Evolutionary conservation across 2,797 vertebrate species (phyloP).

Genomic region (Clamator glandarius): DNA sequence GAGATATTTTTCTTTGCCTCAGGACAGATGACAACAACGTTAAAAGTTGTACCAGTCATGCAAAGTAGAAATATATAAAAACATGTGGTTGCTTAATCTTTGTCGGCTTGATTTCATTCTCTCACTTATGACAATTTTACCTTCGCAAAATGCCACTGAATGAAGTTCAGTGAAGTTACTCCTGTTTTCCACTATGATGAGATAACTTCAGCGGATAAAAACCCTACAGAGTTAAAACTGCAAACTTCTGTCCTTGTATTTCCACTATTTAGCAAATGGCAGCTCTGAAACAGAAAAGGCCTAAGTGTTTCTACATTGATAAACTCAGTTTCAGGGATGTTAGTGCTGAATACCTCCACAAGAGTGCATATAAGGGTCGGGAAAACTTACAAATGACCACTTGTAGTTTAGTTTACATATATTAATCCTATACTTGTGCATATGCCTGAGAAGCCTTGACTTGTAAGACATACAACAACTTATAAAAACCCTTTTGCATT

Average conservation of each 20-base stretch:
- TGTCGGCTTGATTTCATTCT: conserved; percentile 6
- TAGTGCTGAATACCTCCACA: not conserved
- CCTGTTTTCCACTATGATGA: conserved; percentile 15
- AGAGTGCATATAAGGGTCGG: not conserved
- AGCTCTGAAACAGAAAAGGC: not conserved
- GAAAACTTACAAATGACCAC: not conserved
- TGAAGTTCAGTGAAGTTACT: conserved; percentile 20
- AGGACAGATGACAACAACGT: conserved; percentile 42
- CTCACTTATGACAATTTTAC: conserved; percentile 1
- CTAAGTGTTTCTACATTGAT: not conserved
- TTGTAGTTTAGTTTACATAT: not conserved
- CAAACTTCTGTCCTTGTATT: not conserved
- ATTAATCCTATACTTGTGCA: not conserved
- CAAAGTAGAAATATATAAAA: conserved; percentile 51
- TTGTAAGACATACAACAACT: not conserved
- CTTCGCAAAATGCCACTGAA: not conserved
- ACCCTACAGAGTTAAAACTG: not conserved
- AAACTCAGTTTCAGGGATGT: not conserved
- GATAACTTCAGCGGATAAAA: conserved; percentile 19
- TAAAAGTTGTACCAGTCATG: conserved; percentile 35
- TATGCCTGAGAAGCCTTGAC: not conserved
- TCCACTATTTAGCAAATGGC: not conserved
- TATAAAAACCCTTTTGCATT: not conserved
- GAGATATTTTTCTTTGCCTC: conserved; percentile 25
- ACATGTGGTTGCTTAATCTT: conserved; percentile 47